Conservation (phyloP, 2,113 vertebrate species). For the Ptilonorhynchus violaceus region DNA sequence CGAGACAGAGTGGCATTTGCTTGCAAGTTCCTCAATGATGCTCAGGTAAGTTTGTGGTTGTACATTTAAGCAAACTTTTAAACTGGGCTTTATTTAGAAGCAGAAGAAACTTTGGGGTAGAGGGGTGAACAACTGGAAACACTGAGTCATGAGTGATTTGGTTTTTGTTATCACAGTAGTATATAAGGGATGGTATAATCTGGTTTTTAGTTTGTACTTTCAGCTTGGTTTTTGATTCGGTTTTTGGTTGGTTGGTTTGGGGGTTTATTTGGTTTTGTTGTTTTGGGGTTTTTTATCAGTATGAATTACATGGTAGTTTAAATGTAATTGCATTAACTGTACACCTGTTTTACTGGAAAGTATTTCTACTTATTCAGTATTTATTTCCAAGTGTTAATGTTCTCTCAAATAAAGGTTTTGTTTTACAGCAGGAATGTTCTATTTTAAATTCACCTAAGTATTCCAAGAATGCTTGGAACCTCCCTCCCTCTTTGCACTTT, state of each 20-base stretch:
- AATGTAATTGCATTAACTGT: neutral
- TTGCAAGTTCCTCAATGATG: slow-evolving; percentile 93
- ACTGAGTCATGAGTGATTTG: neutral
- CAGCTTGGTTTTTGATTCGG: neutral
- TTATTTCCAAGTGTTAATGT: neutral
- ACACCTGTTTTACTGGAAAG: neutral
- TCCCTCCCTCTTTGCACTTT: neutral
- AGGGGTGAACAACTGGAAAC: neutral
- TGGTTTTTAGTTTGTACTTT: neutral
- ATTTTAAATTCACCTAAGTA: neutral
- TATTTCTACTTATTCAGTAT: neutral
- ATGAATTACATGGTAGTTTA: neutral
- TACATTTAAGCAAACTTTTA: neutral
- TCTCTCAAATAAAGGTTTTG: neutral
- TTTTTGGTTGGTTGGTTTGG: neutral
- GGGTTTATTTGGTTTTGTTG: neutral
- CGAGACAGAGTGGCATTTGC: slow-evolving; percentile 95
- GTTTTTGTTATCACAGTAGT: neutral
- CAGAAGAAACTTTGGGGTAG: neutral
- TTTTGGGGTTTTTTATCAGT: neutral
- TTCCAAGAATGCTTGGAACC: neutral
- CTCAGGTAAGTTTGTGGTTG: slow-evolving; percentile 80
- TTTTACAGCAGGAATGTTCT: neutral
- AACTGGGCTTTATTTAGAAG: neutral
- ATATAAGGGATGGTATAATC: neutral